Evolutionary conservation across 2,888 invertebrate species (phyloP).

Genomic region (Silvanus unidentatus): DNA sequence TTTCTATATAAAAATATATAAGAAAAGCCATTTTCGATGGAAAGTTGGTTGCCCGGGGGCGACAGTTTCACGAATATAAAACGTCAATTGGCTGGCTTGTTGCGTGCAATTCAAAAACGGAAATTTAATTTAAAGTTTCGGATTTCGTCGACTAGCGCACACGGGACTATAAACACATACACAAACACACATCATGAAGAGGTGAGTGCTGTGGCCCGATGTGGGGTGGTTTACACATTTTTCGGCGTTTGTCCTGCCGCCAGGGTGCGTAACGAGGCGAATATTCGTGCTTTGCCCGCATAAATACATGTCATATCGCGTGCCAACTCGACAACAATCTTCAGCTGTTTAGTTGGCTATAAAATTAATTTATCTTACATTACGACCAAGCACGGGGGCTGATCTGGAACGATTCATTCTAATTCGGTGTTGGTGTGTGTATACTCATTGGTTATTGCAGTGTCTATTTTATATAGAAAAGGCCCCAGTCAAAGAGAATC

Average conservation of each 20-base stretch:
- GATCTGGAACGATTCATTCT: slow-evolving; percentile 41
- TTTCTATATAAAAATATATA: slow-evolving; percentile 18
- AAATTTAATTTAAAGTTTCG: slow-evolving; percentile 47
- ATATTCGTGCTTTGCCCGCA: slow-evolving; percentile 31
- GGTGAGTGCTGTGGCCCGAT: not conserved
- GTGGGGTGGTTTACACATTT: no score
- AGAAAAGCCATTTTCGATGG: slow-evolving; percentile 42
- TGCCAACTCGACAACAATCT: slow-evolving; percentile 46
- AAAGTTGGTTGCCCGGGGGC: slow-evolving; percentile 29
- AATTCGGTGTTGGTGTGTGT: no score
- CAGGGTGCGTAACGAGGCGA: slow-evolving; percentile 30
- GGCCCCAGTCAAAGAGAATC: no score
- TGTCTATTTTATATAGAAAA: no score
- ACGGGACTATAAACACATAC: not conserved
- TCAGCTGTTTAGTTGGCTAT: slow-evolving; percentile 48
- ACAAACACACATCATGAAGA: not conserved
- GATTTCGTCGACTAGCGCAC: slow-evolving; percentile 28
- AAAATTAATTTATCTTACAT: slow-evolving; percentile 49
- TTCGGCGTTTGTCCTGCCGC: not conserved
- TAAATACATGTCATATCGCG: slow-evolving; percentile 46
- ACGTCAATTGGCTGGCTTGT: slow-evolving; percentile 45
- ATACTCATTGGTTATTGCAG: no score
- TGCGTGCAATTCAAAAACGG: slow-evolving; percentile 47
- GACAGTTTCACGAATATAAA: slow-evolving; percentile 37
- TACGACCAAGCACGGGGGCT: slow-evolving; percentile 30